Evolutionary conservation across 2,888 invertebrate genomes (phyloP).

Genomic region (Caenorhabditis macrosperma): DNA sequence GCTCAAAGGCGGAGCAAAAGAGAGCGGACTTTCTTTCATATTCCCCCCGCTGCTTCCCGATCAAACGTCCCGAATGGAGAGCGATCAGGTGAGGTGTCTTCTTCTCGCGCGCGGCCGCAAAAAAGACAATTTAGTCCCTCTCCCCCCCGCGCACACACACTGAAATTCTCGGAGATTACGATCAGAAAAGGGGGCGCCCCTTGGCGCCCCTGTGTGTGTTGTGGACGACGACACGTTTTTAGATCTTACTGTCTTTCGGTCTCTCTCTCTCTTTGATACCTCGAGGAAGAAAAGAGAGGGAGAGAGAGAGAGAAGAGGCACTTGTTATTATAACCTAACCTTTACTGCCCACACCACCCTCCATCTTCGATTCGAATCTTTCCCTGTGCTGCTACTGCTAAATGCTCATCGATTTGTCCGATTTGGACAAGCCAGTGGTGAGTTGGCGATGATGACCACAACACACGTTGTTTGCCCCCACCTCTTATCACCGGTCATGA

Average conservation of each 20-base stretch:
- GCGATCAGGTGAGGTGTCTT: constrained; percentile 41
- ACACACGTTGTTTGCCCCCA: constrained; percentile 30
- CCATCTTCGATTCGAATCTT: not conserved
- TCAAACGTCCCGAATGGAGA: constrained; percentile 24
- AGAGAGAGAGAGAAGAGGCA: too few relatives aligned
- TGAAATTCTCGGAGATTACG: constrained; percentile 54
- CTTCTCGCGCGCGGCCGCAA: constrained; percentile 25
- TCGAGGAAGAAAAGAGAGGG: too few relatives aligned
- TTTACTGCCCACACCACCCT: constrained; percentile 37
- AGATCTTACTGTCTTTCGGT: constrained; percentile 11
- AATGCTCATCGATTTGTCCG: constrained; percentile 53
- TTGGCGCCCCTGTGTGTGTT: constrained; percentile 31
- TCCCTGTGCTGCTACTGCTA: constrained; percentile 1
- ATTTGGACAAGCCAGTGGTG: constrained; percentile 56
- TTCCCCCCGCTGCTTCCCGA: too few relatives aligned
- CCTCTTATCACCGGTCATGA: constrained; percentile 55
- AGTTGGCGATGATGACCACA: constrained; percentile 11
- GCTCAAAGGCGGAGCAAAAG: too few relatives aligned
- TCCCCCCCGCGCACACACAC: too few relatives aligned
- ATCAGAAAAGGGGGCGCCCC: constrained; percentile 36
- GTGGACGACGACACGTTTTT: constrained; percentile 52
- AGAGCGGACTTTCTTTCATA: too few relatives aligned
- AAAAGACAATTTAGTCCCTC: constrained; percentile 45
- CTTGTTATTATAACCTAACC: constrained; percentile 54
- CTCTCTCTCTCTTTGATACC: not conserved